Evolutionary conservation across 2,797 vertebrate genomes (phyloP), one percentile per base, ranked within the genome.

Genomic region (Sphenopsis melanotis): DNA sequence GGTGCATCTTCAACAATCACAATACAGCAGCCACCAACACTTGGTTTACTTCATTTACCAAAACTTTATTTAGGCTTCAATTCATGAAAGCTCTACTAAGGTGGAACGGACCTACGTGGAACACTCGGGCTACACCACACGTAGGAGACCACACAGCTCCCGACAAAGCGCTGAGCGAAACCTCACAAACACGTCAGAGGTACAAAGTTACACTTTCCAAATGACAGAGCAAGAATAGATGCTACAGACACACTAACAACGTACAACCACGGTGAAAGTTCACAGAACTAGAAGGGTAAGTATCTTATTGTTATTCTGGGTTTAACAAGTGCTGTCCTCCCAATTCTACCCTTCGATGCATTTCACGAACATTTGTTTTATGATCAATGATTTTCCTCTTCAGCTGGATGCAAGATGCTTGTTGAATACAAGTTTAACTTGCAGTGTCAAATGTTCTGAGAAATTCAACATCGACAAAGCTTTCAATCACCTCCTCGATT

Each of bases 171-270:
- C 24, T 14, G 44, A 56, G 27, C 5, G 6, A 82, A 87, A 66
- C 6, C 55, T n/a, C 44, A 60, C 12, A 30, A 42, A 61, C 26
- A 32, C 0, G 1, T 2, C 8, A 0, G 2, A 89, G 63, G 17
- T 3, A 74, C 0, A 0, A 89, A 56, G 23, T 50, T 39, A 29
- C 3, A 55, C 21, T 60, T 65, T n/a, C 19, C 42, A 69, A 80
- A 50, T 15, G 41, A 52, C 42, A 60, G 34, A 74, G n/a, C 11
- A 85, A 68, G 47, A 69, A 61, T 0, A 21, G 19, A 64, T 41
- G 17, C 36, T n/a, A 44, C 0, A 47, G 41, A 74, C 46, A 34
- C 0, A 1, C n/a, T 49, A 68, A 59, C 19, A 16, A 27, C 0
- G 15, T 16, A 74, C 4, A 52, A 22, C 34, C 23, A 52, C 0